A percentile compares a stretch with the other conserved stretches of the same genome.
These are phyloP conservation scores for Ptyas mucosa DNA, from an alignment of 2,113 vertebrate genomes.

Conservation along the genomic window DNA sequence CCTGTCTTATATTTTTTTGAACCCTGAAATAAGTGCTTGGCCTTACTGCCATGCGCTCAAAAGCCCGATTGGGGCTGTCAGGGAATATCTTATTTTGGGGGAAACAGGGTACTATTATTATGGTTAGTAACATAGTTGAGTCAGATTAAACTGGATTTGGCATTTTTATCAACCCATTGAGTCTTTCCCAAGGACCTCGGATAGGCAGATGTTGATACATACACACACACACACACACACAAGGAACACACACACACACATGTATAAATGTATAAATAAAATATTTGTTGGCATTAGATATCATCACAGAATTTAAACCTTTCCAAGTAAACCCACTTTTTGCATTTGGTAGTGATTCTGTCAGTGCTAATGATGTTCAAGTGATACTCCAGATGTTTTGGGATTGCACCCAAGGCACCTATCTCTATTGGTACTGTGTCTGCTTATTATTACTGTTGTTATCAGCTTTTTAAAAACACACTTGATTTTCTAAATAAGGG, in stretches of 20 bases:
- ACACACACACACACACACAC: no score
- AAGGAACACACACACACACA: no score
- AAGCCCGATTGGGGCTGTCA: no score
- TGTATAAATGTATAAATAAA: no score
- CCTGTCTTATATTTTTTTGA: no score
- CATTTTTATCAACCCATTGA: not conserved
- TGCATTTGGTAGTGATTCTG: not conserved
- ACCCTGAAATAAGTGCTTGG: no score
- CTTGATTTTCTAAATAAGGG: not conserved
- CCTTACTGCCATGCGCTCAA: no score
- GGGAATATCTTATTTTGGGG: no score
- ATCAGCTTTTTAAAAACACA: not conserved
- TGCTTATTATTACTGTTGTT: not conserved
- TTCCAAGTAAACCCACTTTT: not conserved
- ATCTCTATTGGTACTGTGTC: not conserved
- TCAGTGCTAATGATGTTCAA: not conserved
- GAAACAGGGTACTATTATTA: not conserved
- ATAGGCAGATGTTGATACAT: no score
- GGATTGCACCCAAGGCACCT: not conserved
- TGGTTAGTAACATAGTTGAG: not conserved
- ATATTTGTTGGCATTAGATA: not conserved
- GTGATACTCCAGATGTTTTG: not conserved
- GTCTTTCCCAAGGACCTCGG: not conserved
- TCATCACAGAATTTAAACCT: not conserved
- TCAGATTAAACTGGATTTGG: not conserved